phyloP scores from a whole-genome alignment of 2,113 vertebrate species.

The Candoia aspera region DNA sequence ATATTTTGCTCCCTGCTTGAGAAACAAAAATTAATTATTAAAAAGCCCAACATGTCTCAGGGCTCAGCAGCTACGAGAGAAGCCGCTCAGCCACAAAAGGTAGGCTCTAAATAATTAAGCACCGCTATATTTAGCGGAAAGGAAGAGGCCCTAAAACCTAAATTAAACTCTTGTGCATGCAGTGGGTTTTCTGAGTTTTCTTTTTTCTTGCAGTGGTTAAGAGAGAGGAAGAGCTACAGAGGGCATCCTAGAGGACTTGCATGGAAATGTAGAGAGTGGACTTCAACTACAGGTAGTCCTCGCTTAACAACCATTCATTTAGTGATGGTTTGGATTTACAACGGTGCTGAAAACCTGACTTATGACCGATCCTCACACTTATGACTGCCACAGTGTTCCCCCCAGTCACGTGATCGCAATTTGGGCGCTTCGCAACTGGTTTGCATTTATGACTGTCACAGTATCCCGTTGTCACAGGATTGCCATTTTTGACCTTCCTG shows the following conservation, averaged over 20 bases:
- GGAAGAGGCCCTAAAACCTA: constrained; percentile 50
- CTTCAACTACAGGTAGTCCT: not conserved
- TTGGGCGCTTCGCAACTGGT: not conserved
- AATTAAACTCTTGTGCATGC: constrained; percentile 41
- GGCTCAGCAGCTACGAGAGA: constrained; percentile 50
- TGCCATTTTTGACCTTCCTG: not conserved
- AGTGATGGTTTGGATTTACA: not conserved
- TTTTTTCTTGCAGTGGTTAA: not conserved
- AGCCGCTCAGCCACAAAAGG: constrained; percentile 59
- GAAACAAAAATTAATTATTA: constrained; percentile 66
- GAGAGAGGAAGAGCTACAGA: constrained; percentile 2
- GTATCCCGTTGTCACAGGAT: not conserved
- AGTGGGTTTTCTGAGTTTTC: not conserved
- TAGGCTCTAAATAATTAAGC: constrained; percentile 67
- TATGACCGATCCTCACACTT: not conserved
- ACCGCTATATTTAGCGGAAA: constrained; percentile 63
- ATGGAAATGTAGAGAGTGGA: constrained; percentile 1
- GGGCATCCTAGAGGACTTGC: not conserved
- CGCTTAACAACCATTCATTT: not conserved
- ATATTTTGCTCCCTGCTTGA: constrained; percentile 39
- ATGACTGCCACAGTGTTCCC: not conserved
- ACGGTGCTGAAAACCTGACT: not conserved
- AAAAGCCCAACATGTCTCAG: constrained; percentile 56
- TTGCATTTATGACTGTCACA: not conserved
- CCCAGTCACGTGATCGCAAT: not conserved